These are phyloP conservation scores for Tarsius wallacei DNA, from an alignment of 2,797 vertebrate genomes.

Conservation along the genomic window DNA sequence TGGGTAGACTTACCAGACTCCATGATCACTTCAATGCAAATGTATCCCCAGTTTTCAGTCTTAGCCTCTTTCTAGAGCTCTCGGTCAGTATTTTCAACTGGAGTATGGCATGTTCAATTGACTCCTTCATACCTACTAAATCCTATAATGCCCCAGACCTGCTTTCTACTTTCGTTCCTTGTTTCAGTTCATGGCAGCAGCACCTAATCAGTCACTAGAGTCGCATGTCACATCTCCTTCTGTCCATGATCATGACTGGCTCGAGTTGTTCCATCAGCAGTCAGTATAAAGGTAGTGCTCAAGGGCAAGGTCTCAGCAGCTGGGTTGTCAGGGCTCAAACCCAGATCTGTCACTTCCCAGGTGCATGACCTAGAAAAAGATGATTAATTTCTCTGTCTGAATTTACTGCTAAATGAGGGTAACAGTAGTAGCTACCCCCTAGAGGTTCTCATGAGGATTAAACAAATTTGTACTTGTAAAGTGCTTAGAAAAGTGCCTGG, in stretches of 20 bases:
- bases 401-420: slow-evolving; percentile 28
- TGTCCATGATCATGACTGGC: not conserved
- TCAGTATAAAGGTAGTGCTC: not conserved
- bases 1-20: not conserved
- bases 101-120: not conserved
- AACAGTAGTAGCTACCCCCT: not conserved
- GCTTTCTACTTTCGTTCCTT: not conserved
- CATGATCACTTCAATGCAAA: slow-evolving; percentile 10
- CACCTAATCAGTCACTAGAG: not conserved
- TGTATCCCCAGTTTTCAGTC: not conserved
- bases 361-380: not conserved
- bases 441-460: slow-evolving; percentile 23
- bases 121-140: slow-evolving; percentile 36
- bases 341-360: not conserved
- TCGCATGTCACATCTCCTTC: not conserved
- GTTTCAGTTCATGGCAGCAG: not conserved
- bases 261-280: not conserved
- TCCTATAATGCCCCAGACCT: not conserved
- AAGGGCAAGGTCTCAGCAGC: slow-evolving; percentile 17
- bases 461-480: slow-evolving; percentile 42
- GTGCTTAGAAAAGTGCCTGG: not conserved
- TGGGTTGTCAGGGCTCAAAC: not conserved
- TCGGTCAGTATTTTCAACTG: not conserved
- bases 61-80: slow-evolving; percentile 42
- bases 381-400: slow-evolving; percentile 12